Evolutionary conservation across 2,113 vertebrate genomes (phyloP).

Genomic region (Cervus canadensis): DNA sequence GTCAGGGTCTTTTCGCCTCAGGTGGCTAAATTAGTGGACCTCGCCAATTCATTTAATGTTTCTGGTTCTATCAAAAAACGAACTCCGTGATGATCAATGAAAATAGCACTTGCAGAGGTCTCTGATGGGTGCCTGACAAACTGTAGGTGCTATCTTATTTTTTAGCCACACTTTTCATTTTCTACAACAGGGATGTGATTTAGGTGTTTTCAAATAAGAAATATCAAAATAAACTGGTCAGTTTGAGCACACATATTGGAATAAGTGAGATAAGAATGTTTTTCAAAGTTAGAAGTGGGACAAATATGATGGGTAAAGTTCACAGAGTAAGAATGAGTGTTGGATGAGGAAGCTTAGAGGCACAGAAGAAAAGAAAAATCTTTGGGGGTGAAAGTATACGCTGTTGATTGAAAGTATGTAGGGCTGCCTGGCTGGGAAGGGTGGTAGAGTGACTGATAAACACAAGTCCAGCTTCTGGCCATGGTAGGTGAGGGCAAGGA

Average conservation of each 20-base stretch:
- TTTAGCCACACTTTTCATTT: background rate
- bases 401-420: background rate
- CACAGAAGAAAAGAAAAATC: background rate
- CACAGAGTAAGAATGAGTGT: background rate
- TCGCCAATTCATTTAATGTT: background rate
- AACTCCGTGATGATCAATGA: background rate
- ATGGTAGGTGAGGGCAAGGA: no score
- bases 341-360: background rate
- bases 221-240: background rate
- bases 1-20: background rate
- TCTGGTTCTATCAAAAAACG: background rate
- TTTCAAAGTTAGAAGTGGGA: background rate
- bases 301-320: background rate
- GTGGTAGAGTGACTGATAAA: background rate
- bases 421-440: background rate
- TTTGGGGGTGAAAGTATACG: background rate
- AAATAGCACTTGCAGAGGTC: background rate
- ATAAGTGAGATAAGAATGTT: background rate
- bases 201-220: background rate
- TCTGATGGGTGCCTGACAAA: background rate
- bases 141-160: background rate
- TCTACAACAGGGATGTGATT: background rate
- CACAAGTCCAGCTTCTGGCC: background rate
- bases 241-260: background rate
- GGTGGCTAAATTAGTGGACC: background rate